A percentile compares a stretch with the other conserved stretches of the same genome.
These are phyloP conservation scores for Nestor notabilis DNA, from an alignment of 2,113 vertebrate species.

Conservation along the genomic window DNA sequence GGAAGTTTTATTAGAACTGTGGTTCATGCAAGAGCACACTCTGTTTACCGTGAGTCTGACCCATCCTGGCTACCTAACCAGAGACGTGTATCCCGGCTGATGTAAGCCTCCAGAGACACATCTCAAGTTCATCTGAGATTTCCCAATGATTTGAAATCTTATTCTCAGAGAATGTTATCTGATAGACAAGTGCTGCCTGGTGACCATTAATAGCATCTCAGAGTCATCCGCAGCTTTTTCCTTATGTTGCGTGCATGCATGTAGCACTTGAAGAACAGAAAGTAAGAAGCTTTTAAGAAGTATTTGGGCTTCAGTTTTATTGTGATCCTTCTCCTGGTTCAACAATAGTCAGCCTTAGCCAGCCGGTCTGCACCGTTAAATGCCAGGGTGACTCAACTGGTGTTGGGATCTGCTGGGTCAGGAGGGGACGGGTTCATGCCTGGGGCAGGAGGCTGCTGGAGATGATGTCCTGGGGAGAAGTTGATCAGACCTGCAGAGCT, in stretches of 20 bases:
- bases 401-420: conserved; percentile 32
- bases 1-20: neutral
- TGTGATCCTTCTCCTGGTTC: neutral
- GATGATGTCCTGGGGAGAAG: neutral
- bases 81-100: neutral
- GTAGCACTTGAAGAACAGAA: neutral
- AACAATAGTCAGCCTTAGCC: neutral
- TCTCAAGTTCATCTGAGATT: neutral
- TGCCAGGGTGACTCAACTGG: conserved; percentile 48
- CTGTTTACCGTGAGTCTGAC: neutral
- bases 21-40: neutral
- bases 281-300: neutral
- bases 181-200: neutral
- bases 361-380: neutral
- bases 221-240: neutral
- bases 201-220: neutral
- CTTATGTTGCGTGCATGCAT: fast-evolving
- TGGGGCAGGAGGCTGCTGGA: conserved; percentile 37
- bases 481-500: neutral
- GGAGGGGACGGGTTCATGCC: conserved; percentile 9
- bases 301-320: neutral
- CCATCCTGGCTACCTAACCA: neutral
- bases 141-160: neutral
- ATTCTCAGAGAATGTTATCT: neutral
- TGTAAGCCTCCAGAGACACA: neutral